phyloP scores from a whole-genome alignment of 2,888 invertebrate genomes.

The Cosmia trapezina region DNA sequence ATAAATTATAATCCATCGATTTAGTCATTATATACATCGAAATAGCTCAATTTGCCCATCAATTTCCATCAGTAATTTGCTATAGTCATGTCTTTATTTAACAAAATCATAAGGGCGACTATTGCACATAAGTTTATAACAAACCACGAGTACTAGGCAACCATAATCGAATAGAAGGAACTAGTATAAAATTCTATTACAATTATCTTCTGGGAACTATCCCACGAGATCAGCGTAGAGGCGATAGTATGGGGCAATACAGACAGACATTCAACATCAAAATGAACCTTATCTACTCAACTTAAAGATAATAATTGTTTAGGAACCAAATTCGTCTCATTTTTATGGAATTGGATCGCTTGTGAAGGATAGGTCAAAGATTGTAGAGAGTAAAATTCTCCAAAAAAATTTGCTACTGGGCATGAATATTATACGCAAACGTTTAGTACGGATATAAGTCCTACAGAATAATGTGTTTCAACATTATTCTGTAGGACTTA shows the following conservation, averaged over 20 bases:
- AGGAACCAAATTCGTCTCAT: conserved; percentile 45
- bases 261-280: conserved; percentile 24
- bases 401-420: conserved; percentile 24
- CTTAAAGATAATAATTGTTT: conserved; percentile 29
- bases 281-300: conserved; percentile 36
- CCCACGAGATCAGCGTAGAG: conserved; percentile 82
- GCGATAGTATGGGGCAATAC: conserved; percentile 68
- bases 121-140: conserved; percentile 34
- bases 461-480: too few relatives aligned
- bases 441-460: too few relatives aligned
- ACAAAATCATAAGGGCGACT: conserved; percentile 20
- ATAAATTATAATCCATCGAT: background rate
- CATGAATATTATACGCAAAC: background rate
- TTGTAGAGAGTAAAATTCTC: conserved; percentile 22
- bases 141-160: conserved; percentile 72
- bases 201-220: conserved; percentile 81
- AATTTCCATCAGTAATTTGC: conserved; percentile 1
- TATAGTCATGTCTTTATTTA: conserved; percentile 2
- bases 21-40: background rate
- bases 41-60: conserved; percentile 2
- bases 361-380: conserved; percentile 59
- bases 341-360: conserved; percentile 61
- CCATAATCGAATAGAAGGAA: conserved; percentile 74
- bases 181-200: conserved; percentile 69
- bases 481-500: background rate